Percentiles rank a stretch among this genome's conserved stretches.
Evolutionary conservation across 2,888 invertebrate species (phyloP).

Genomic region (Rhingia rostrata): DNA sequence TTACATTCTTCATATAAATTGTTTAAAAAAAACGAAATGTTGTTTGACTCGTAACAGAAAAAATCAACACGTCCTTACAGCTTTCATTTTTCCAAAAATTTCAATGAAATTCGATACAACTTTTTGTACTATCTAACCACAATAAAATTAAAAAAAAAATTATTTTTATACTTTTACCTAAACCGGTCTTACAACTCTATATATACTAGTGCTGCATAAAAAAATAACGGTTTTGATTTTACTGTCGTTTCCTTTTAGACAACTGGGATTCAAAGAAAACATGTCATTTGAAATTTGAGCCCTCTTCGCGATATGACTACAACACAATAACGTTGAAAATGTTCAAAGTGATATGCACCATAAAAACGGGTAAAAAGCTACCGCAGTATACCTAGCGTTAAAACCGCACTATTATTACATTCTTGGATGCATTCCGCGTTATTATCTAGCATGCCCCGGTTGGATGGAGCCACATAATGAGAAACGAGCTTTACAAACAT

Average conservation of each 20-base stretch:
- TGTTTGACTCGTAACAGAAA: no score
- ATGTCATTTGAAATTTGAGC: conserved; percentile 54
- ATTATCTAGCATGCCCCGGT: conserved; percentile 61
- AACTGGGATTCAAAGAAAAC: conserved; percentile 29
- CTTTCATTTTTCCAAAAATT: no score
- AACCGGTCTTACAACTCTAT: no score
- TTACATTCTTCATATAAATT: no score
- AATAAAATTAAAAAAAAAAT: no score
- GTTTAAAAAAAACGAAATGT: no score
- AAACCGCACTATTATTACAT: conserved; percentile 68
- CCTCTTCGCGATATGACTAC: conserved; percentile 29
- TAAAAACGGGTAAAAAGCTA: conserved; percentile 52
- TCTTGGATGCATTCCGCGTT: conserved; percentile 67
- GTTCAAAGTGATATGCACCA: conserved; percentile 63
- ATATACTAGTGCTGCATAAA: no score
- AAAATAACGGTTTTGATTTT: conserved; percentile 43
- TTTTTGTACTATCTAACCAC: no score
- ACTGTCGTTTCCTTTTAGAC: conserved; percentile 54
- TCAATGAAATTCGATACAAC: no score
- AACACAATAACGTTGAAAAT: conserved; percentile 34
- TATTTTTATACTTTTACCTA: no score
- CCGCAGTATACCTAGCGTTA: conserved; percentile 56
- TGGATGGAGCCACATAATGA: conserved; percentile 60
- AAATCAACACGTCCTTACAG: no score
- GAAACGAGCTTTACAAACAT: conserved; percentile 30